Evolutionary conservation across 2,888 invertebrate genomes (phyloP).

Genomic region (Petrophora chlorosata): DNA sequence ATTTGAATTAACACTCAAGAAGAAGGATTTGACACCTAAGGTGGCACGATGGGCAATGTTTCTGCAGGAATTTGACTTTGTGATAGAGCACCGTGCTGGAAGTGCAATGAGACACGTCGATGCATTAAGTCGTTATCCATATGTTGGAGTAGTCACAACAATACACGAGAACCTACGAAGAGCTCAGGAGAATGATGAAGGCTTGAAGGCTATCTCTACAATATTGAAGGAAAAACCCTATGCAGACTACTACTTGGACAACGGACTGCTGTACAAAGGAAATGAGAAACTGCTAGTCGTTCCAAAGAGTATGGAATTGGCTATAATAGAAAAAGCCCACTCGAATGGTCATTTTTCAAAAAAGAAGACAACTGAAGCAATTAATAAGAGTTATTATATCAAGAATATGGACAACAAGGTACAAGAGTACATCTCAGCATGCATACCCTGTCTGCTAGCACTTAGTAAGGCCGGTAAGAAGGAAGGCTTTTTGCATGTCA

Average conservation of each 20-base stretch:
- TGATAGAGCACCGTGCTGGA: too few relatives aligned
- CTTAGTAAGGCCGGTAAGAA: slow-evolving; percentile 40
- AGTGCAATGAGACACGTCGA: slow-evolving; percentile 31
- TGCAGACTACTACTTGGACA: slow-evolving; percentile 30
- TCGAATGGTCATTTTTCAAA: slow-evolving; percentile 35
- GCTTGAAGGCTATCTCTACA: slow-evolving; percentile 28
- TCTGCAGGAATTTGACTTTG: slow-evolving; percentile 30
- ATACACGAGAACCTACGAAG: slow-evolving; percentile 19
- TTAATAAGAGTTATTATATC: slow-evolving; percentile 3
- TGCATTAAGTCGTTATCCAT: slow-evolving; percentile 29
- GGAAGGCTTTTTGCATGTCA: slow-evolving; percentile 32
- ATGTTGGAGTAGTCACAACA: background rate
- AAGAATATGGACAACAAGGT: slow-evolving; percentile 24
- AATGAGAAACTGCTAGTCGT: slow-evolving; percentile 3
- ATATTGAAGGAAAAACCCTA: slow-evolving; percentile 24
- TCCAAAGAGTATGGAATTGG: slow-evolving; percentile 41
- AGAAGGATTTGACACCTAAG: too few relatives aligned
- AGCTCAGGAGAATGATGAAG: slow-evolving; percentile 34
- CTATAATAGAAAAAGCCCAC: slow-evolving; percentile 32
- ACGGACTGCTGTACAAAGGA: slow-evolving; percentile 36
- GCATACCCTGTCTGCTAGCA: slow-evolving; percentile 36
- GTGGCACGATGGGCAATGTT: slow-evolving; percentile 31
- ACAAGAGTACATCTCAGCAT: slow-evolving; percentile 21
- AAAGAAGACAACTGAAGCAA: slow-evolving; percentile 14
- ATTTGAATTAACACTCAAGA: slow-evolving; percentile 24